phyloP scores from a whole-genome alignment of 2,113 vertebrate species.

The Labrus mixtus region DNA sequence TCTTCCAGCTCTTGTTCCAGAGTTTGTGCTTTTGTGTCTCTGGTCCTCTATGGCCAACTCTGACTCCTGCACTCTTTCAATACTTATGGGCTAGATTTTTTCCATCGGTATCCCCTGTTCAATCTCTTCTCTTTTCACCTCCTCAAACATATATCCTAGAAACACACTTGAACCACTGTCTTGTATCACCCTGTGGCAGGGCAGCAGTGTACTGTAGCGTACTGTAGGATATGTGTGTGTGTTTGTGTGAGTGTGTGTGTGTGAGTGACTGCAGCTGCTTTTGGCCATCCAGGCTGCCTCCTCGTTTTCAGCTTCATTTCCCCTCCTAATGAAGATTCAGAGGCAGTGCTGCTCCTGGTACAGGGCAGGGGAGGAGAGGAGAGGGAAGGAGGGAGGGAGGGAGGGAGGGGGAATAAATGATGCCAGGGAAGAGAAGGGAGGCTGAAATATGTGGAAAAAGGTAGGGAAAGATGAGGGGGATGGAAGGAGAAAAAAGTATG shows the following conservation, averaged over 20 bases:
- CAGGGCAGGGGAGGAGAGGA: conserved; percentile 44
- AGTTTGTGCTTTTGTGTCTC: conserved; percentile 19
- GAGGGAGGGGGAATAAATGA: conserved; percentile 32
- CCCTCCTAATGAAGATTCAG: conserved; percentile 87
- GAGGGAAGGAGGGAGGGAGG: neutral
- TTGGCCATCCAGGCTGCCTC: conserved; percentile 81
- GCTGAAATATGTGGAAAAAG: conserved; percentile 25
- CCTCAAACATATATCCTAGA: conserved; percentile 16
- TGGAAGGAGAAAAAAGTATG: conserved; percentile 17
- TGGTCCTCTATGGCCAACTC: conserved; percentile 22
- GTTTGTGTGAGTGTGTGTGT: conserved; percentile 37
- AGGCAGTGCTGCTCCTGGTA: conserved; percentile 73
- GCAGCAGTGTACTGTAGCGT: conserved; percentile 48
- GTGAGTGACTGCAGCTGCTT: conserved; percentile 83
- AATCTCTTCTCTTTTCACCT: conserved; percentile 31
- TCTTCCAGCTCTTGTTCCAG: conserved; percentile 29
- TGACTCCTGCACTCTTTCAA: conserved; percentile 26
- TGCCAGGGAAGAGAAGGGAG: conserved; percentile 27
- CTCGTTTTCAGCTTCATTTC: conserved; percentile 88
- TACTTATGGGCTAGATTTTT: conserved; percentile 20
- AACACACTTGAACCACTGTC: conserved; percentile 49
- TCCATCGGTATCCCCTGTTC: conserved; percentile 20
- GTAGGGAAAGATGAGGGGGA: conserved; percentile 4
- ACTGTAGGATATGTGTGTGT: conserved; percentile 47
- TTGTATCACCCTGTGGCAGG: conserved; percentile 53